Percentiles rank a stretch among this genome's conserved stretches.
These are phyloP conservation scores for Drymonia ruficornis DNA, from an alignment of 2,888 invertebrate genomes.

Conservation along the genomic window DNA sequence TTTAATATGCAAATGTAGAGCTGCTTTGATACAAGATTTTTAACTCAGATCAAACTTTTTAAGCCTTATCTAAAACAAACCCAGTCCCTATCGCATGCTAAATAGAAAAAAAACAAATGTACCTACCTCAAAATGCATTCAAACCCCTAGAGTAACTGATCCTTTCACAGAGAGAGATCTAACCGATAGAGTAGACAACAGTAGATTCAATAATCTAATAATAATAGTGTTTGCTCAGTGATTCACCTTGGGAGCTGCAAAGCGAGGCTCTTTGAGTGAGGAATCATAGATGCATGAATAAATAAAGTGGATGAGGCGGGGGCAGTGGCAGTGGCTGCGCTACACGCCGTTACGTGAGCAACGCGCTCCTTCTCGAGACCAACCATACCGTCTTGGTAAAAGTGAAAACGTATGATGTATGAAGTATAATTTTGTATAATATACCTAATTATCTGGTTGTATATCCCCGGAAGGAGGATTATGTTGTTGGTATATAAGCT, in stretches of 20 bases:
- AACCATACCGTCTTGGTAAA: background rate
- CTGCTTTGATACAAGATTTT: too few relatives aligned
- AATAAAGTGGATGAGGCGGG: constrained; percentile 30
- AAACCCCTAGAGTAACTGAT: background rate
- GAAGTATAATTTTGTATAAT: too few relatives aligned
- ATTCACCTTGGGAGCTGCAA: constrained; percentile 25
- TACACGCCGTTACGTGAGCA: constrained; percentile 32
- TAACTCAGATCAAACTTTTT: too few relatives aligned
- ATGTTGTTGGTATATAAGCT: too few relatives aligned
- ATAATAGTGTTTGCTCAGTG: constrained; percentile 25
- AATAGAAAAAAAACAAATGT: too few relatives aligned
- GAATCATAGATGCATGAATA: constrained; percentile 38
- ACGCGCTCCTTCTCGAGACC: constrained; percentile 29
- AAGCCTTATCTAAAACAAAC: too few relatives aligned
- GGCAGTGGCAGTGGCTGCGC: constrained; percentile 13
- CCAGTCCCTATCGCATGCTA: too few relatives aligned
- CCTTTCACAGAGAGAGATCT: background rate
- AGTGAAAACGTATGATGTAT: too few relatives aligned
- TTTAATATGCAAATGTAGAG: background rate
- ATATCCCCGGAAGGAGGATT: too few relatives aligned
- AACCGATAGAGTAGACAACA: constrained; percentile 22
- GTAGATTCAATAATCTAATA: constrained; percentile 25
- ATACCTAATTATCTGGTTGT: too few relatives aligned
- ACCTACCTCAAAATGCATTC: too few relatives aligned
- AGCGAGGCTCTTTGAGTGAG: constrained; percentile 13